Conservation (phyloP, 2,888 invertebrate species). For the Archaeoteleia sp. region DNA sequence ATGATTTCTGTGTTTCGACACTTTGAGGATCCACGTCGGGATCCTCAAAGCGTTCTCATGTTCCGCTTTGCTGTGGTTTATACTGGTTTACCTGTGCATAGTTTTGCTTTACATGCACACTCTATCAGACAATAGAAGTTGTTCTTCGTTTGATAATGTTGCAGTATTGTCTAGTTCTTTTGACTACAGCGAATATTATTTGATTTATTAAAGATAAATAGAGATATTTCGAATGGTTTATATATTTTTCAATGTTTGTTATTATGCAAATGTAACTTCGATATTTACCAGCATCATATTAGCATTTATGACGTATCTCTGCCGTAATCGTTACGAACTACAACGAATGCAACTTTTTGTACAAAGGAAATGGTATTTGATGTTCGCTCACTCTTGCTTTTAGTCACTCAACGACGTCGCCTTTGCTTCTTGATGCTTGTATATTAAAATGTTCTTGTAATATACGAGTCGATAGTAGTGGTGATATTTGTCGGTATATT, state of each 20-base stretch:
- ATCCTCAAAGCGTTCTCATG: slow-evolving; percentile 9
- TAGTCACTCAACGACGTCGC: not conserved
- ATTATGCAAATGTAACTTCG: no score
- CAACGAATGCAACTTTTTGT: slow-evolving; percentile 62
- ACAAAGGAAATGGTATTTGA: slow-evolving; percentile 63
- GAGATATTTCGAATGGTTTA: no score
- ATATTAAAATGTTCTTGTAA: slow-evolving; percentile 64
- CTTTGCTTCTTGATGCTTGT: slow-evolving; percentile 36
- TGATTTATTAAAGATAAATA: no score
- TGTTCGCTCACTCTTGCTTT: slow-evolving; percentile 27
- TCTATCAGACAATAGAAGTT: slow-evolving; percentile 11
- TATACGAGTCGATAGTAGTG: slow-evolving; percentile 57
- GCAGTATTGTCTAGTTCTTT: no score
- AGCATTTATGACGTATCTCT: not conserved
- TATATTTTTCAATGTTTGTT: no score
- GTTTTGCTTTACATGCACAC: slow-evolving; percentile 19
- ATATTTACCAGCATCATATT: not conserved
- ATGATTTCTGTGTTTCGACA: slow-evolving; percentile 38
- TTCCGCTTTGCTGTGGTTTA: slow-evolving; percentile 37
- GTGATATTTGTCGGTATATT: slow-evolving; percentile 11
- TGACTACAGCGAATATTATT: no score
- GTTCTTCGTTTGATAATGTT: slow-evolving; percentile 16
- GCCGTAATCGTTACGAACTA: slow-evolving; percentile 56
- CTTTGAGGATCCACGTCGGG: slow-evolving; percentile 25
- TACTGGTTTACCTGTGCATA: slow-evolving; percentile 23